Base-by-base conservation (phyloP, 2,888 invertebrate genomes). In the Euproctis similis region DNA sequence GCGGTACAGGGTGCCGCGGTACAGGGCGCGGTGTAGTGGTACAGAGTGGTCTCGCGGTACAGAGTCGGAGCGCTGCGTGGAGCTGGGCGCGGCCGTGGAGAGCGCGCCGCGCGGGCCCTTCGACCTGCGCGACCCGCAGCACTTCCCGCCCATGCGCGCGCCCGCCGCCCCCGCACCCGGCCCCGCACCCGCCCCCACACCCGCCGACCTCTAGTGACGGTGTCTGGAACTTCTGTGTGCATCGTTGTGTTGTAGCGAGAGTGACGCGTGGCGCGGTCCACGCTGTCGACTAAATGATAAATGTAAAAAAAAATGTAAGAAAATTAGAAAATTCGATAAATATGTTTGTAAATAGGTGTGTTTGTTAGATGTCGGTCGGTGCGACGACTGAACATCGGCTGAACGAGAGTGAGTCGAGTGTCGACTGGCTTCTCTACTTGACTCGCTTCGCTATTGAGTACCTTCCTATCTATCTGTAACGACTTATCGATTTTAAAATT, bases 61-160 rank as follows among this genome's bases (percentile, higher is more conserved):
- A 92, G 92, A 92, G 53, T 90, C 91, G 50, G 91, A 91, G 67
- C 92, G 91, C 71, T 87, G 87, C 59, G 84, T 87, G 51, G 92
- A 92, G 78, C 90, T 92, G 87, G 88, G 88, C 55, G 88, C 89
- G 36, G 92, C 92, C 26, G 87, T 89, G 43, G 90, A 90, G 68
- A 62, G 61, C 37, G 86, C 88, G 26, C 87, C 91, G 34, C 88
- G 88, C 14, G 89, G 87, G 34, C 78, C 87, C 45, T 90, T 91
- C 75, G 90, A 92, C 66, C 88, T 94, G 72, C 91, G 92, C 65
- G 93, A 94, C 78, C 93, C 92, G 47, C 81, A 87, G 46, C 94
- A 94, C 84, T 94, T 94, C 78, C 94, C 94, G 50, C 94, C 94
- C 42, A 90, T 94, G 56, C 17, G 36, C 42, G 39, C 40, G 34